Evolutionary conservation across 1,140 invertebrate species (phyloP).

Genomic region (Oedothorax gibbosus): DNA sequence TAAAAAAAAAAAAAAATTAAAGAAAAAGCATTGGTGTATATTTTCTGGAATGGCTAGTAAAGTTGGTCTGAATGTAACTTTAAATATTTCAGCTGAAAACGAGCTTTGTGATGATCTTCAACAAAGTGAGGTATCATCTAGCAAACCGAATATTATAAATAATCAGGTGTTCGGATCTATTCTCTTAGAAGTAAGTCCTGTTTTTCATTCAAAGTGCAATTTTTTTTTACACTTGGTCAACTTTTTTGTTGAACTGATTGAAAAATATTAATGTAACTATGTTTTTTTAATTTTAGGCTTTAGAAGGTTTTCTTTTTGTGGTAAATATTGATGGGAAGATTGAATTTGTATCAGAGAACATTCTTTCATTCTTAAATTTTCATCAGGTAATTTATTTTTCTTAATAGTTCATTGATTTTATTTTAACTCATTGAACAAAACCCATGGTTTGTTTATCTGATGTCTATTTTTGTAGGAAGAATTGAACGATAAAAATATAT

Average conservation of each 20-base stretch:
- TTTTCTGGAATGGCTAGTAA: background rate
- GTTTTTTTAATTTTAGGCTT: slow-evolving; percentile 71
- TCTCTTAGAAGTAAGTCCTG: slow-evolving; percentile 75
- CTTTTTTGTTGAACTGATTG: background rate
- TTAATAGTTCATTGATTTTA: background rate
- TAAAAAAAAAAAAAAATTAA: background rate
- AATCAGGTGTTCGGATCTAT: slow-evolving; percentile 76
- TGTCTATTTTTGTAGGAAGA: slow-evolving; percentile 74
- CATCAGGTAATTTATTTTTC: slow-evolving; percentile 71
- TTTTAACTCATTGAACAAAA: background rate
- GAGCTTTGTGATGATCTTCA: slow-evolving; percentile 83
- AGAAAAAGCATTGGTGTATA: background rate
- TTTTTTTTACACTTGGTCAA: slow-evolving; percentile 1
- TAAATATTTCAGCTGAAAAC: slow-evolving; percentile 62
- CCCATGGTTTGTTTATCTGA: background rate
- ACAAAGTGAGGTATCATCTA: slow-evolving; percentile 86
- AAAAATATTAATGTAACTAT: background rate
- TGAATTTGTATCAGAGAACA: slow-evolving; percentile 93
- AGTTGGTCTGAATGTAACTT: background rate
- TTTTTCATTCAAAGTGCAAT: background rate
- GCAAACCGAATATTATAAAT: slow-evolving; percentile 75
- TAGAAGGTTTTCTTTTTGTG: slow-evolving; percentile 89
- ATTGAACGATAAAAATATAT: slow-evolving; percentile 89
- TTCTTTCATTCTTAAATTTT: slow-evolving; percentile 87
- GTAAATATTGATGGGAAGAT: slow-evolving; percentile 92